Evolutionary conservation across 2,113 vertebrate species (phyloP), one percentile per base, ranked within the genome.

Genomic region (Callorhinus ursinus): DNA sequence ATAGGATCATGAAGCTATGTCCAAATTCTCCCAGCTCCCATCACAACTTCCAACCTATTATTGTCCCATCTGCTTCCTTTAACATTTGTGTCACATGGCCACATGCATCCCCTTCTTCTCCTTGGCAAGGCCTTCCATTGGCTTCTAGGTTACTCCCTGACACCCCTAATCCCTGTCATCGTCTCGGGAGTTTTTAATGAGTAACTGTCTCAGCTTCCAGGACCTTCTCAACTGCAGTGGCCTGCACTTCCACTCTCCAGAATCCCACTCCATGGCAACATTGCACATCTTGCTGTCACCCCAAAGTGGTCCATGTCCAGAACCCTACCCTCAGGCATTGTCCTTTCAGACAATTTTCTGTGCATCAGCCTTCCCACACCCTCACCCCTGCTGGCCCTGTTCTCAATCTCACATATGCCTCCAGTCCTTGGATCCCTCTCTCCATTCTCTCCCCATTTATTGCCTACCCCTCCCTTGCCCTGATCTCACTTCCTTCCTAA

Each of bases 331-430:
- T 33, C 39, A 71, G 18, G 31, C 3, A 1, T 36, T 39, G 18
- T 61, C 5, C 42, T 81, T 72, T 36, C 53, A 59, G 12, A 59
- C 63, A 46, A 33, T 28, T 9, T 67, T 46, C n/a, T 36, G 13
- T 33, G 1, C 1, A 18, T 33, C 39, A 19, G 46, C 53, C 5
- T 33, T 36, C 28, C 12, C 1, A 4, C 1, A 9, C 46, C 26
- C 26, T 53, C 33, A n/a, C 7, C 16, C 42, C 33, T 0, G 1
- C 18, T 39, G 1, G 7, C 26, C 74, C 39, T 28, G 5, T 39
- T 82, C 53, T 61, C 39, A 33, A 12, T 53, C 65, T 72, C 65
- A 61, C 42, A 26, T 13, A 63, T 13, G 28, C 31, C 39, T 81
- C 24, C 53, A 24, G 53, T 49, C 63, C 24, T 80, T 31, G 15